Evolutionary conservation across 2,113 vertebrate genomes (phyloP), one percentile per base, ranked within the genome.

Genomic region (Euleptes europaea): DNA sequence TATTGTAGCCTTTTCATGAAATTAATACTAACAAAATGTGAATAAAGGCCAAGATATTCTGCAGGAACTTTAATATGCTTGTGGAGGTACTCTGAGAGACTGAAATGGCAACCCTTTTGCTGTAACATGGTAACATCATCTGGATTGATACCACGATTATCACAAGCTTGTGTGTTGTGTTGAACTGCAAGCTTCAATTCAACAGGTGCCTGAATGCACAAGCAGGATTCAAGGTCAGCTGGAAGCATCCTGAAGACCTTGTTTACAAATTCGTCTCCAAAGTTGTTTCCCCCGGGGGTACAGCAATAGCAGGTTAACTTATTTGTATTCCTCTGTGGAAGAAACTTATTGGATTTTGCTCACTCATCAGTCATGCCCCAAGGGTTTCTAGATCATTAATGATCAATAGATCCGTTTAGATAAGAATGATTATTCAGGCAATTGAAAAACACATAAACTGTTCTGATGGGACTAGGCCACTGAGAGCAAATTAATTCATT

Each of bases 301-400:
- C 33, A 85, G 33, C 9, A 65, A 78, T 8, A 90, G 72, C 40
- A 13, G 47, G 74, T 67, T 84, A 6, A 1, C 88, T 93, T 78
- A 84, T 95, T 92, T 86, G 84, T 90, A 92, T 94, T 92, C 94
- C 90, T 80, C 38, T 78, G 2, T 57, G 35, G 10, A 89, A 88
- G 75, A 82, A 42, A 83, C 5, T 91, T 89, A 92, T 76, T 92
- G 90, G 82, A 87, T 90, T 93, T 84, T 83, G 93, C 85, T 94
- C 54, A 88, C 70, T 89, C 1, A 1, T 82, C 78, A 88, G 80
- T 83, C 90, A 90, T 21, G n/a, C 91, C 82, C 91, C 65, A 86
- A 44, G 80, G 90, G 78, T 93, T 90, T 93, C 88, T 84, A 91
- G 85, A 91, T 94, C 94, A 91, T 94, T 94, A 93, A 90, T 86